Conservation (phyloP, 1,140 invertebrate species). For the Heliconius hewitsoni region DNA sequence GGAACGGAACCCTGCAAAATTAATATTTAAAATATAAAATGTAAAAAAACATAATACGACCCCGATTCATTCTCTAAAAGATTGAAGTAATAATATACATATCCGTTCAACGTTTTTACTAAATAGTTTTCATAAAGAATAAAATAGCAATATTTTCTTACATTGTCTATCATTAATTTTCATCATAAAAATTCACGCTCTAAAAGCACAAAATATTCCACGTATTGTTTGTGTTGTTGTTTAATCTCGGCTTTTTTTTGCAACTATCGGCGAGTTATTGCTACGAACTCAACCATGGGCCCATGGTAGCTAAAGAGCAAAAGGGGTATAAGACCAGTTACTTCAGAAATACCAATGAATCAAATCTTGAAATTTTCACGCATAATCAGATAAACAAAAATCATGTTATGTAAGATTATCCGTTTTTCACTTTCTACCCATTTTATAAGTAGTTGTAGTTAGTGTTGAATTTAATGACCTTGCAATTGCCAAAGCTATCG, state of each 20-base stretch:
- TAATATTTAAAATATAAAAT: too few species aligned
- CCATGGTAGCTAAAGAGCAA: not conserved
- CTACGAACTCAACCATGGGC: not conserved
- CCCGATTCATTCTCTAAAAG: too few species aligned
- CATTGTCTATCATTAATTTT: slow-evolving; percentile 14
- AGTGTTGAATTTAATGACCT: too few species aligned
- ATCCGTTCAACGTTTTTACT: slow-evolving; percentile 6
- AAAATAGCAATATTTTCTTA: slow-evolving; percentile 9
- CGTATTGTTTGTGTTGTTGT: slow-evolving; percentile 10
- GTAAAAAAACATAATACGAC: too few species aligned
- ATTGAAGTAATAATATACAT: not conserved
- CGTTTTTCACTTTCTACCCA: too few species aligned
- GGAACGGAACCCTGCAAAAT: too few species aligned
- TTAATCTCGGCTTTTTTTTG: slow-evolving; percentile 13
- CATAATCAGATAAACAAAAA: too few species aligned
- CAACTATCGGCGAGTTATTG: slow-evolving; percentile 11
- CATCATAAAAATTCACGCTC: slow-evolving; percentile 15
- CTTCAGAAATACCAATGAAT: not conserved
- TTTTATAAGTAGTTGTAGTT: too few species aligned
- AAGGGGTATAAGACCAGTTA: not conserved
- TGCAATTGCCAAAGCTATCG: too few species aligned
- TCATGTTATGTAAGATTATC: too few species aligned
- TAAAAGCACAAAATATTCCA: slow-evolving; percentile 14
- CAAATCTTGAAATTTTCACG: too few species aligned
- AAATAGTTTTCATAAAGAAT: slow-evolving; percentile 1